Evolutionary conservation across 2,888 invertebrate species (phyloP).

Genomic region (Melipona beecheii): DNA sequence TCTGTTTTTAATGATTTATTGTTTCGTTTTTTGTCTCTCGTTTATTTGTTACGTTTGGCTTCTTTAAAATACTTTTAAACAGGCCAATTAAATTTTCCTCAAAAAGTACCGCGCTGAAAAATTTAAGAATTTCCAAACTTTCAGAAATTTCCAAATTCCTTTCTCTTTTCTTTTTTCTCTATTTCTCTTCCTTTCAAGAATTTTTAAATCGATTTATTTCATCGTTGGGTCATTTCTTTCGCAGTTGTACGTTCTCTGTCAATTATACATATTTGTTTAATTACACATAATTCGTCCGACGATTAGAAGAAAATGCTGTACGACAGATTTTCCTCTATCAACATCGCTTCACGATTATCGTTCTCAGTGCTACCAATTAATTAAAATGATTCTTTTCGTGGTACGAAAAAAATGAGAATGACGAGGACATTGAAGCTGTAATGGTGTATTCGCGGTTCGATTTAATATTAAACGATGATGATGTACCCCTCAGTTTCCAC

Average conservation of each 20-base stretch:
- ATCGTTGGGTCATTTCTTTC: neutral
- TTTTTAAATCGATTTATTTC: neutral
- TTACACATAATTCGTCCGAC: neutral
- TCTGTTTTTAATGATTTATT: neutral
- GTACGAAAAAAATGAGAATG: slow-evolving; percentile 8
- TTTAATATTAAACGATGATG: slow-evolving; percentile 50
- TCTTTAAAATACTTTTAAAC: no score
- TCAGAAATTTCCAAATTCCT: neutral
- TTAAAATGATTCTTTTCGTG: slow-evolving; percentile 25
- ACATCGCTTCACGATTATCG: slow-evolving; percentile 8
- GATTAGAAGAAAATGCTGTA: slow-evolving; percentile 14
- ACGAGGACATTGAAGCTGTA: slow-evolving; percentile 16
- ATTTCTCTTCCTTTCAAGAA: neutral
- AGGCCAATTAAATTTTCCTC: neutral
- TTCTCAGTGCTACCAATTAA: slow-evolving; percentile 19
- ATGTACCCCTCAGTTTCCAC: slow-evolving; percentile 60
- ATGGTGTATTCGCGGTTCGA: slow-evolving; percentile 44
- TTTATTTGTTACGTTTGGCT: neutral
- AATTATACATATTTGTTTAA: neutral
- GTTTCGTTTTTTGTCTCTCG: neutral
- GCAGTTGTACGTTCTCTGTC: no score
- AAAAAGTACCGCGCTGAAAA: neutral
- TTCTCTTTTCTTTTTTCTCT: neutral
- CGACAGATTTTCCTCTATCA: neutral
- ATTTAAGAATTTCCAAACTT: neutral